Evolutionary conservation across 2,888 invertebrate genomes (phyloP), one percentile per base, ranked within the genome.

Genomic region (Gastracanthus pulcherrimus): DNA sequence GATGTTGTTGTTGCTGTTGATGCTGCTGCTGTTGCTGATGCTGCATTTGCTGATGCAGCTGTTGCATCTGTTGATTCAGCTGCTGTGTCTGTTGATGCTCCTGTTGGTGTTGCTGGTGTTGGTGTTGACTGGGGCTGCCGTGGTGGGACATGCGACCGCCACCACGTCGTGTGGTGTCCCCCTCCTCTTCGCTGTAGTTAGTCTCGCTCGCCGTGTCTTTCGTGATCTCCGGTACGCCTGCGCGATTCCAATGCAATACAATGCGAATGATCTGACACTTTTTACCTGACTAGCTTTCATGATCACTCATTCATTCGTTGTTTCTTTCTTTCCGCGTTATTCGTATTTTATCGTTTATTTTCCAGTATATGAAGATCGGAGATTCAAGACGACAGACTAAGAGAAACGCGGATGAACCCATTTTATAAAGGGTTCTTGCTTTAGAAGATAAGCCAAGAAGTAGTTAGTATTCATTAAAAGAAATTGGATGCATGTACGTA

Each of bases 201-300:
- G 92, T 94, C 92, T 93, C 94, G 86, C 94, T 93, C 81, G 95
- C 95, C 91, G 95, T 94, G 89, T 97, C 96, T 94, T 96, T 96
- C 91, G 96, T 96, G 92, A 97, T 96, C 94, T 96, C 96, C 93
- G 93, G 92, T 90, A 92, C 88, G 85, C 90, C 91, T 91, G 84
- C 34, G 41, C n/a, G 23, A 34, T 66, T 31, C 51, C 67, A 81
- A 78, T 64, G 76, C 16, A 51, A 45, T 45, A 26, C 67, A 16
- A 41, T 48, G 9, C 34, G n/a, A 31, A 29, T 13, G 19, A 62
- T n/a, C 34, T 36, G 5, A 19, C 19, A 34, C 7, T 62, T 60
- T 29, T 34, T 34, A 9, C n/a, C n/a, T 60, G 34, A n/a, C n/a
- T 1, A 3, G 0, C n/a, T n/a, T n/a, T n/a, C n/a, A 16, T 9